Evolutionary conservation across 2,797 vertebrate species (phyloP).

Genomic region (Myotis daubentonii): DNA sequence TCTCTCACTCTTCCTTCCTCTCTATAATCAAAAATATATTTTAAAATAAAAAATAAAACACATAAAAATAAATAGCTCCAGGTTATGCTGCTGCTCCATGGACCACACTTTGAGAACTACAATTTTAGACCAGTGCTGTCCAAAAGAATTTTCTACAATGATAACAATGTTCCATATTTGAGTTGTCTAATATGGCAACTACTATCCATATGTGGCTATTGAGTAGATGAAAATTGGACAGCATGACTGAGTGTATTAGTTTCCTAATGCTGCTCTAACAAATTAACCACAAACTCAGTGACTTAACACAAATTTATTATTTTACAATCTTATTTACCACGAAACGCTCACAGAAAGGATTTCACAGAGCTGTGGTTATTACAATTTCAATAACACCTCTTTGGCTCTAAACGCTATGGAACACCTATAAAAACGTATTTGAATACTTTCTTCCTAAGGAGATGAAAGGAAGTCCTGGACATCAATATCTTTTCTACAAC

Average conservation of each 20-base stretch:
- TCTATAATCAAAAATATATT: too few relatives aligned
- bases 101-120: neutral
- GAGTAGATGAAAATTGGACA: neutral
- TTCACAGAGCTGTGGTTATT: slow-evolving; percentile 31
- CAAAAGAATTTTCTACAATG: neutral
- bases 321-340: neutral
- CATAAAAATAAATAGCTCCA: neutral
- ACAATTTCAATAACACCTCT: neutral
- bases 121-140: neutral
- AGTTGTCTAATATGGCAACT: neutral
- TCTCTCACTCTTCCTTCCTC: too few relatives aligned
- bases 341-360: neutral
- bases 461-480: neutral
- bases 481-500: neutral
- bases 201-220: neutral
- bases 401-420: neutral
- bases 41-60: too few relatives aligned
- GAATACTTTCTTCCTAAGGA: neutral
- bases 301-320: neutral
- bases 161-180: neutral
- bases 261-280: slow-evolving; percentile 16
- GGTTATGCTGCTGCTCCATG: neutral
- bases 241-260: neutral
- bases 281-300: neutral
- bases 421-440: neutral